Base-by-base conservation (phyloP, 2,113 vertebrate species). In the Sapayoa aenigma region DNA sequence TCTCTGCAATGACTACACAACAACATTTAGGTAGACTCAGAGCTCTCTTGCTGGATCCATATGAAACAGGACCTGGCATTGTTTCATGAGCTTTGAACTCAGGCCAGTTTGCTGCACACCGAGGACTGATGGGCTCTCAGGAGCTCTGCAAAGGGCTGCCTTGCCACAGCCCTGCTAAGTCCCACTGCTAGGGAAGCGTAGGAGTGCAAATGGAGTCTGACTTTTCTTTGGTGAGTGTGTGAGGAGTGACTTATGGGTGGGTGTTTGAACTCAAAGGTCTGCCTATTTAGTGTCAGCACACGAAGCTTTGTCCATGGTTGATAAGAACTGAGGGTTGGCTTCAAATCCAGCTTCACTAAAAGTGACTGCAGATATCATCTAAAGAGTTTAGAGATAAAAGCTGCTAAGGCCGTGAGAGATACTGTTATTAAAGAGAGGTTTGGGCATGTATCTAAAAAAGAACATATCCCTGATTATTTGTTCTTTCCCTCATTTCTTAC, bases 361-460 rank as follows among this genome's bases (percentile, higher is more conserved):
- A 83, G 50, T 44, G 21, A 55, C 72, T 88, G 75, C 28, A 95
- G 91, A 74, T 88, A 80, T 16, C 42, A 87, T 87, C 74, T 87
- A 58, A 93, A 85, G 71, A 95, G 23, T 83, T 80, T 79, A 44
- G 35, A 88, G 55, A 77, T 83, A 85, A 90, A 88, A 93, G 72
- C 42, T 72, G 41, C 47, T 71, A 79, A 72, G 81, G 49, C 58
- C 47, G 8, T 67, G 59, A 87, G 30, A 88, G 28, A 66, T 52
- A 30, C 12, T 19, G 49, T 55, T 89, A 79, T 66, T 80, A 85
- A 87, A 90, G 63, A 63, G 63, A 71, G 30, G 37, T 71, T 95
- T 91, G 53, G 78, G 31, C 49, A 66, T 27, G 24, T 60, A 80
- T 66, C 81, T 96, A 41, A 50, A 94, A 81, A 68, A 73, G 53